phyloP scores from a whole-genome alignment of 2,888 invertebrate genomes.

The Mimachlamys varia region DNA sequence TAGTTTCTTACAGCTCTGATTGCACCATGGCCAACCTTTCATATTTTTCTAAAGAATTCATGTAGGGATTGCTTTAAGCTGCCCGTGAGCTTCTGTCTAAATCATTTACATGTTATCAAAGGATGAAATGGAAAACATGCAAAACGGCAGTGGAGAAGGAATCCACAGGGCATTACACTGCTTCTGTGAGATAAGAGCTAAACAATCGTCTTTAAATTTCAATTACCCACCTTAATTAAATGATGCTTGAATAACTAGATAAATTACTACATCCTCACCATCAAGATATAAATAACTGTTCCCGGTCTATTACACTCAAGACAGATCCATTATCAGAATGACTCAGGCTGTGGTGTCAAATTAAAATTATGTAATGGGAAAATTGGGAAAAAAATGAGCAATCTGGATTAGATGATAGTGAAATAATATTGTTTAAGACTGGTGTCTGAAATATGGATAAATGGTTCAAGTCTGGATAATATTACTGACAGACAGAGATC shows the following conservation, averaged over 20 bases:
- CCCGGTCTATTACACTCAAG: not conserved
- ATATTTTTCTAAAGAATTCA: not conserved
- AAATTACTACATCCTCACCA: not conserved
- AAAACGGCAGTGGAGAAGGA: not conserved
- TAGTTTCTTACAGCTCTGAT: not conserved
- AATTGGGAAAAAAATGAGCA: not conserved
- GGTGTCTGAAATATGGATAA: not conserved
- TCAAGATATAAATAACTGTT: constrained; percentile 13
- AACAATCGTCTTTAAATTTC: constrained; percentile 25
- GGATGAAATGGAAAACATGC: constrained; percentile 1
- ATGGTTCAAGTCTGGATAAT: not conserved
- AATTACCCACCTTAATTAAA: constrained; percentile 3
- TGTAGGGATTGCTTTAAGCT: not conserved
- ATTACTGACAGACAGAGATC: not conserved
- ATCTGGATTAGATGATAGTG: not conserved
- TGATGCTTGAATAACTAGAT: not conserved
- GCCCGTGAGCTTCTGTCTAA: not conserved
- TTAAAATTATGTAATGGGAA: not conserved
- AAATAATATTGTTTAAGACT: not conserved
- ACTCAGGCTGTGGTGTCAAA: not conserved
- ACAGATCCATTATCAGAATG: constrained; percentile 12
- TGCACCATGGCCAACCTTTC: not conserved
- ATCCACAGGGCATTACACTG: not conserved
- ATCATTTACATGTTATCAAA: constrained; percentile 32
- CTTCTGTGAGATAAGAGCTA: constrained; percentile 10